Evolutionary conservation across 2,113 vertebrate species (phyloP).

Genomic region (Apeltes quadracus): DNA sequence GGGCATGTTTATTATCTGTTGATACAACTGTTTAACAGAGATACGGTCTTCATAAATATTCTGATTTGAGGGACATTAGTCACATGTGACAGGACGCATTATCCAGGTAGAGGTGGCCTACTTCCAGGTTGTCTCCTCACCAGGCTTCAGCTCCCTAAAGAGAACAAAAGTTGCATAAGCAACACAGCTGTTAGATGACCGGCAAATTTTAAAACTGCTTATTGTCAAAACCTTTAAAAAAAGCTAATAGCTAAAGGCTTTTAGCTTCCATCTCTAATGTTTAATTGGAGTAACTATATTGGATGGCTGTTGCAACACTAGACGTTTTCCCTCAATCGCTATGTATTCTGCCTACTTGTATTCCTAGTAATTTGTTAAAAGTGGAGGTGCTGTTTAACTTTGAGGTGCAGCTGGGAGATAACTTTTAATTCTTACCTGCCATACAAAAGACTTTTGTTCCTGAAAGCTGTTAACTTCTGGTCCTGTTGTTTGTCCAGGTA

Average conservation of each 20-base stretch:
- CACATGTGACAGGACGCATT: conserved; percentile 44
- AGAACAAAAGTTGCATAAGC: conserved; percentile 4
- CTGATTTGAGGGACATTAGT: conserved; percentile 21
- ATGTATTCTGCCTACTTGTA: neutral
- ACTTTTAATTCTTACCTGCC: conserved; percentile 80
- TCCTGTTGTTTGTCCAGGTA: conserved; percentile 88
- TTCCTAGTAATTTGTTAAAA: neutral
- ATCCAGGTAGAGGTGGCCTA: conserved; percentile 69
- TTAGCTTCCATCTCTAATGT: neutral
- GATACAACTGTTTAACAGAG: conserved; percentile 45
- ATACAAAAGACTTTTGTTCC: conserved; percentile 91
- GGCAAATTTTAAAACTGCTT: neutral
- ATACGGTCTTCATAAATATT: conserved; percentile 52
- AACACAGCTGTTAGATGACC: neutral
- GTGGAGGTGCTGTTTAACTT: neutral
- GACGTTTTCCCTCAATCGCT: neutral
- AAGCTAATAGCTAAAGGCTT: neutral
- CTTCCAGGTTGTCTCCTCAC: conserved; percentile 91
- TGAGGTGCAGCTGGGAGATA: neutral
- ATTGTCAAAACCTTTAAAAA: neutral
- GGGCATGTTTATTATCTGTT: conserved; percentile 65
- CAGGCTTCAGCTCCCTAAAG: conserved; percentile 89
- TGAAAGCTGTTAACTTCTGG: conserved; percentile 85
- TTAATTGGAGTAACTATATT: neutral
- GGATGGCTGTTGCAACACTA: neutral